Base-by-base conservation (phyloP, 2,797 vertebrate species). In the Apogon talboti region DNA sequence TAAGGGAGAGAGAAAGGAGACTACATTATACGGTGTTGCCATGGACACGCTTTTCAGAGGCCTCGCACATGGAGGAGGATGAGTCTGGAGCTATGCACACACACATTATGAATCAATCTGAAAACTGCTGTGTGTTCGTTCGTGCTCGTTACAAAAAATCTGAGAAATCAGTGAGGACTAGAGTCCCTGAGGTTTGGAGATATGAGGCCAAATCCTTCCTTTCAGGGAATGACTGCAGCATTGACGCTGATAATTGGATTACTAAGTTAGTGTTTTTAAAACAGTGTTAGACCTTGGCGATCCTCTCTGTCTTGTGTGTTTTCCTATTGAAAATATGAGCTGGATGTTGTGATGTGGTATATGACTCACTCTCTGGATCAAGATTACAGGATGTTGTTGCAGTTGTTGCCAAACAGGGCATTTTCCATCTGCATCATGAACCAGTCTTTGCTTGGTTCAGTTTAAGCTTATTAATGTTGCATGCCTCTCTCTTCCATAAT, bases 381-480 rank as follows among this genome's bases (percentile, higher is more conserved):
- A 79, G 82, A 87, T 87, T 49, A 87, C 51, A 85, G 67, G 71
- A 85, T 72, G 78, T 76, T 84, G 69, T 74, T 87, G 53, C 51
- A 72, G 64, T 78, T 68, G 53, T 45, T 74, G 83, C 85, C 74
- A 84, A 75, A 69, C 10, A 11, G 60, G 66, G 67, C 72, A 61
- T 73, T 80, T 81, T 75, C 67, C 66, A 81, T 79, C 74, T 78
- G 43, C 67, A 76, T 64, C 58, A 46, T 81, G 74, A 72, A 65
- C 43, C 18, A 4, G 61, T 63, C 47, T 78, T 47, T 68, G 69
- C 71, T 77, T 59, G 61, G 68, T 79, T 69, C 63, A 74, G 48
- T 76, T 82, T 78, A 82, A 86, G 71, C 66, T 84, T 74, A 83
- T 90, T 76, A 84, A 85, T 82, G 81, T 67, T 82, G 77, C 76